phyloP scores from a whole-genome alignment of 2,113 vertebrate species.

The Corythornis madagascariensis region DNA sequence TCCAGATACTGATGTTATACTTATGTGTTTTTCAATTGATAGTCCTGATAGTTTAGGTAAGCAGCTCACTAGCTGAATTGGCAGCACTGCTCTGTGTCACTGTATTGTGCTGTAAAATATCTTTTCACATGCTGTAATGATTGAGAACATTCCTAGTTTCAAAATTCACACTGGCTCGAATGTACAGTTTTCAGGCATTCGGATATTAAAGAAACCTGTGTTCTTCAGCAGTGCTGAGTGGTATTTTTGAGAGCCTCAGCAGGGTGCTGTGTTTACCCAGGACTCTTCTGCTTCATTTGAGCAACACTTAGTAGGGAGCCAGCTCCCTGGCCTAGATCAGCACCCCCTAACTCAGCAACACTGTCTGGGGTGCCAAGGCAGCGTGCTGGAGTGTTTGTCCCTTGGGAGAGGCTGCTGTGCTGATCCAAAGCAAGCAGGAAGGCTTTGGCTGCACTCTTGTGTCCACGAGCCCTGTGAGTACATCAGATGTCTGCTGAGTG shows the following conservation, averaged over 20 bases:
- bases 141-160: neutral
- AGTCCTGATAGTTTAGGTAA: conserved; percentile 99
- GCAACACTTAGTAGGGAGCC: neutral
- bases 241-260: neutral
- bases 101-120: neutral
- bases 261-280: neutral
- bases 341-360: fast-evolving
- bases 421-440: neutral
- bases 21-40: conserved; percentile 99
- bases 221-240: neutral
- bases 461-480: neutral
- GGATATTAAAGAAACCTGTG: neutral
- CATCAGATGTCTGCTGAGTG: neutral
- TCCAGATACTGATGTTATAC: conserved; percentile 98
- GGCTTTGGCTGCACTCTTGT: neutral
- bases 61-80: neutral
- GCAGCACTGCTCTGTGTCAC: neutral
- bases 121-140: neutral
- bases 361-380: neutral
- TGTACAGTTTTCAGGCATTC: neutral
- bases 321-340: neutral
- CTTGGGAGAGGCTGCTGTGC: neutral
- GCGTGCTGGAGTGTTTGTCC: neutral
- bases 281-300: neutral
- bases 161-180: neutral